Conservation (phyloP, 2,113 vertebrate species). For the Herpailurus yagouaroundi region DNA sequence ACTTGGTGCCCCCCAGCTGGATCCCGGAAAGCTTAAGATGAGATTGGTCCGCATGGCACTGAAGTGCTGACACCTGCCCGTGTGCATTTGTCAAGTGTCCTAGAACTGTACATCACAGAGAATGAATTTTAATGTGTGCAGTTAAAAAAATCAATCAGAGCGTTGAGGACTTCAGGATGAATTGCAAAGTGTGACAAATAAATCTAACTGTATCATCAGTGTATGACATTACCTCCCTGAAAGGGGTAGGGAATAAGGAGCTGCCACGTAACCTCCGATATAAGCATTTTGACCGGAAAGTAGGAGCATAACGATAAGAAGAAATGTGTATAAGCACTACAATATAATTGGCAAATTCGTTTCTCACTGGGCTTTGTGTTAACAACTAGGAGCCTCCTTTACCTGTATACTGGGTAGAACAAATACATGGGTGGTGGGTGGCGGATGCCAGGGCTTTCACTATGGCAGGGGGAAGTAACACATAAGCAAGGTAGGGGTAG, state of each 20-base stretch:
- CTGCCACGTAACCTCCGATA: neutral
- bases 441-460: neutral
- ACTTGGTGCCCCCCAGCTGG: neutral
- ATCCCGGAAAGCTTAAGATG: neutral
- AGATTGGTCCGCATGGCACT: neutral
- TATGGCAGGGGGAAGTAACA: neutral
- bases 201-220: neutral
- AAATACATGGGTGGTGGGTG: neutral
- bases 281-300: neutral
- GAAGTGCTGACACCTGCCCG: neutral
- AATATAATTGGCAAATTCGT: neutral
- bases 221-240: neutral
- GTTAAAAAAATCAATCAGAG: neutral
- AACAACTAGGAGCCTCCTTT: neutral
- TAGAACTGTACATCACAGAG: neutral
- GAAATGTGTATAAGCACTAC: neutral
- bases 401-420: neutral
- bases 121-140: neutral
- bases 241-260: neutral
- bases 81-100: neutral
- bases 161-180: neutral
- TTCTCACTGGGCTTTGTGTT: neutral
- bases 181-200: neutral
- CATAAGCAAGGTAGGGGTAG: too few species aligned
- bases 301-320: neutral